Evolutionary conservation across 2,888 invertebrate species (phyloP).

Genomic region (Nasonia oneida): DNA sequence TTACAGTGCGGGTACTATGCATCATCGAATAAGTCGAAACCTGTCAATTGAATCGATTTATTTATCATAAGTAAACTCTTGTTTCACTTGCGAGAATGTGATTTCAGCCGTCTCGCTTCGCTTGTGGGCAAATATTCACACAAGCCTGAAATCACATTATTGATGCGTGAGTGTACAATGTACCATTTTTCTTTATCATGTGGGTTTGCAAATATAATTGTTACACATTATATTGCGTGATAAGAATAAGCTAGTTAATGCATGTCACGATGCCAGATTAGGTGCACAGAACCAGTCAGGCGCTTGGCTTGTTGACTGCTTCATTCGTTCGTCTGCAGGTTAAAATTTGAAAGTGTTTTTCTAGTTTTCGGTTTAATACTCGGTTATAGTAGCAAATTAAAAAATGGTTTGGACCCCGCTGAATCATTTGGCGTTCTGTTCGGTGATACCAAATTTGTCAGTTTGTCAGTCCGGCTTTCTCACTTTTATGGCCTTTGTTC

Average conservation of each 20-base stretch:
- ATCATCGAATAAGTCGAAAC: no score
- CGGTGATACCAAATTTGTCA: neutral
- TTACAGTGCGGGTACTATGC: no score
- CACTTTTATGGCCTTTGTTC: conserved; percentile 33
- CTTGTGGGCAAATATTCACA: no score
- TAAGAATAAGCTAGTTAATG: neutral
- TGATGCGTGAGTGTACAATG: no score
- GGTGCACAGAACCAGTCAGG: neutral
- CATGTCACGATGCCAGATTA: neutral
- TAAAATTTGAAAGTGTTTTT: neutral
- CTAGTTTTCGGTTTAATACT: neutral
- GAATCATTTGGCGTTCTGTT: neutral
- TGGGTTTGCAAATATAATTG: neutral
- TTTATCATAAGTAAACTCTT: neutral
- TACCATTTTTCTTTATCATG: neutral
- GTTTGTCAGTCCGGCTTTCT: conserved; percentile 33
- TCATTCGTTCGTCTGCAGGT: no score
- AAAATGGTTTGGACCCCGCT: conserved; percentile 28
- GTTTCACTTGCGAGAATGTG: no score
- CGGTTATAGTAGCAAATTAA: neutral
- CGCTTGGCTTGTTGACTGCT: neutral
- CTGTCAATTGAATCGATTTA: no score
- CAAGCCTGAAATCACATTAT: no score
- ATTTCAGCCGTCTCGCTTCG: no score
- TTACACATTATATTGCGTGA: neutral